Percentiles rank a stretch among this genome's conserved stretches.
Evolutionary conservation across 1,140 invertebrate genomes (phyloP).

Genomic region (Bilobella aurantiaca): DNA sequence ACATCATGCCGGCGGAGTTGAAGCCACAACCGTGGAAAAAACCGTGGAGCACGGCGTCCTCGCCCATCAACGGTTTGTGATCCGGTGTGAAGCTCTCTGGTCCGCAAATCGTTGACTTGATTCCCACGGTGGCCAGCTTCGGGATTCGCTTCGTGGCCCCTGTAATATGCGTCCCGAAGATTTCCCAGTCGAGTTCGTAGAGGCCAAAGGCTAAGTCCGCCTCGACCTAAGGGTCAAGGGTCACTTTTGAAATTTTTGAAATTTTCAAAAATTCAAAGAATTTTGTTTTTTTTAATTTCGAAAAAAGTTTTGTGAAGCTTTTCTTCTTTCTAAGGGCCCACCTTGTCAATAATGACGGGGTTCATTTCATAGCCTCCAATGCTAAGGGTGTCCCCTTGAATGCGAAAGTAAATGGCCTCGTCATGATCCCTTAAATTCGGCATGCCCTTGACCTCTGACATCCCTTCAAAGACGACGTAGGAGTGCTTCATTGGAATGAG

Average conservation of each 20-base stretch:
- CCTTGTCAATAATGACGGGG: conserved; percentile 64
- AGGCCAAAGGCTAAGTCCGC: conserved; percentile 67
- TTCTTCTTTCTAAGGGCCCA: conserved; percentile 36
- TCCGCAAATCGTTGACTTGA: conserved; percentile 73
- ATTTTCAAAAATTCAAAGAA: too few relatives aligned
- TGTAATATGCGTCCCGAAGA: conserved; percentile 64
- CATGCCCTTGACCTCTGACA: conserved; percentile 56
- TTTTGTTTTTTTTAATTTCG: background rate
- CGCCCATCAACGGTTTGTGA: conserved; percentile 52
- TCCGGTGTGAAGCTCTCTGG: conserved; percentile 82
- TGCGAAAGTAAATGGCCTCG: conserved; percentile 65
- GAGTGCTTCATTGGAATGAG: conserved; percentile 75
- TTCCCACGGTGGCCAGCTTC: conserved; percentile 56
- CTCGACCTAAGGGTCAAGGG: conserved; percentile 46
- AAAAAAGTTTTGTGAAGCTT: background rate
- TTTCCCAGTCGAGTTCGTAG: conserved; percentile 74
- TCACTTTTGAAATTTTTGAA: background rate
- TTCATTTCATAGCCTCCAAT: conserved; percentile 81
- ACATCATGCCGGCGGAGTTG: conserved; percentile 83
- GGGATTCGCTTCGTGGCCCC: conserved; percentile 63
- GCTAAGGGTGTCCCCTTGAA: conserved; percentile 67
- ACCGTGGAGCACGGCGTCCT: conserved; percentile 46
- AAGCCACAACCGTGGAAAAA: conserved; percentile 76
- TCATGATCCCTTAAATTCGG: conserved; percentile 80
- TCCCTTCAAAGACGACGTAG: conserved; percentile 68